These are phyloP conservation scores for Poecile atricapillus DNA, from an alignment of 2,113 vertebrate species.

Conservation along the genomic window DNA sequence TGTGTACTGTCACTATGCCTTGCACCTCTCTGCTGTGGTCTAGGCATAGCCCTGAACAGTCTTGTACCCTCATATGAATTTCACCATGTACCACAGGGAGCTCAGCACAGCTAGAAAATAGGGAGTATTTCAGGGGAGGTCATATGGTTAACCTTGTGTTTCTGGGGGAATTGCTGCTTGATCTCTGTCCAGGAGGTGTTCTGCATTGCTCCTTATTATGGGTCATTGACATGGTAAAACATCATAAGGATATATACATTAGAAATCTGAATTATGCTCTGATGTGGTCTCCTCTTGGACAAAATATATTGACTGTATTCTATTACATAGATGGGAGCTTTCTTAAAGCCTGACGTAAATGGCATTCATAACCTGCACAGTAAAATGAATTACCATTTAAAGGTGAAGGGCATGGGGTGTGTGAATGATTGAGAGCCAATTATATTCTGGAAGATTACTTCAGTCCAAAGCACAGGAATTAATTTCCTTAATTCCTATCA, in stretches of 20 bases:
- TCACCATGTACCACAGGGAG: neutral
- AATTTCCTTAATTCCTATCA: conserved; percentile 62
- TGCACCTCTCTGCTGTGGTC: neutral
- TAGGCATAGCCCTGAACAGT: neutral
- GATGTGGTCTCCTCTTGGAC: fast-evolving
- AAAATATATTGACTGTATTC: neutral
- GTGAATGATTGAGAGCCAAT: conserved; percentile 55
- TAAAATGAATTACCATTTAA: conserved; percentile 51
- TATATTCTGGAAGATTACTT: conserved; percentile 58
- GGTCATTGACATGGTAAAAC: neutral
- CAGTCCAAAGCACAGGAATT: conserved; percentile 54
- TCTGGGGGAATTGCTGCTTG: neutral
- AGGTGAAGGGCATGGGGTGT: conserved; percentile 33
- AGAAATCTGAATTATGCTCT: neutral
- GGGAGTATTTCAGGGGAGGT: neutral
- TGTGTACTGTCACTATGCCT: neutral
- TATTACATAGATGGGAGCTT: neutral
- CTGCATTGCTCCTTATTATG: neutral
- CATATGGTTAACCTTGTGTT: neutral
- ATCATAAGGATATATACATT: neutral
- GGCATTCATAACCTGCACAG: neutral
- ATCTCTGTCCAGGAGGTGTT: neutral
- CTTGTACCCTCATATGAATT: neutral
- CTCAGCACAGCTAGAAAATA: neutral
- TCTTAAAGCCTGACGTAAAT: neutral